Conservation (phyloP, 2,888 invertebrate species). For the Polyommatus iphigenia region DNA sequence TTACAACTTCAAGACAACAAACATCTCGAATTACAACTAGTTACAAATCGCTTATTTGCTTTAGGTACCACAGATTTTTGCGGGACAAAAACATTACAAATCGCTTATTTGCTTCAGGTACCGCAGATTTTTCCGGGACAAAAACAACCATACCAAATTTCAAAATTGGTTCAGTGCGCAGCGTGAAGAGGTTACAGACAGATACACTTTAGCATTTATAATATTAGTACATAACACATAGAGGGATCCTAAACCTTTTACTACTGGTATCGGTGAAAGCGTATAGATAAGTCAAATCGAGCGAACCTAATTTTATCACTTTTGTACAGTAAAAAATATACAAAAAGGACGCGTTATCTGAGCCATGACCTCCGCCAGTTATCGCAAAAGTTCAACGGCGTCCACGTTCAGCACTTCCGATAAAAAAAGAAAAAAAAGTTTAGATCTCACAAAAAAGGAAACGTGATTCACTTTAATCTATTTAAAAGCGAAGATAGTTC, state of each 20-base stretch:
- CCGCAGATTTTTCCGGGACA: too few species aligned
- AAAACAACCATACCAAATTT: too few species aligned
- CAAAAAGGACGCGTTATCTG: constrained; percentile 45
- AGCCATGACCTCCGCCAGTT: constrained; percentile 47
- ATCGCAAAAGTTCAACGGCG: constrained; percentile 45
- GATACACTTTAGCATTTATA: neutral
- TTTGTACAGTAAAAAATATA: constrained; percentile 41
- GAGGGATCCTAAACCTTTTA: neutral
- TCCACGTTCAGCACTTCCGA: constrained; percentile 38
- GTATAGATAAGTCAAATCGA: neutral
- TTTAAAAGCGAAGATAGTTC: constrained; percentile 18
- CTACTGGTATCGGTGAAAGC: neutral
- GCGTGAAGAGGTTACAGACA: neutral
- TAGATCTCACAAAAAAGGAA: constrained; percentile 33
- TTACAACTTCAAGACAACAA: too few species aligned
- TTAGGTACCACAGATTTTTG: too few species aligned
- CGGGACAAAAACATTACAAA: too few species aligned
- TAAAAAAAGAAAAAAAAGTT: constrained; percentile 38
- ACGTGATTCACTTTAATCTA: constrained; percentile 24
- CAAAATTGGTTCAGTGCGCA: neutral
- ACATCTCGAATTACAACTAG: too few species aligned
- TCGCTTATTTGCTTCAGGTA: too few species aligned
- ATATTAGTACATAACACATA: neutral
- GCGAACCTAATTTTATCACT: constrained; percentile 36
- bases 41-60: too few species aligned